These are phyloP conservation scores for Oostethus manadensis DNA, from an alignment of 2,113 vertebrate genomes.

Conservation along the genomic window DNA sequence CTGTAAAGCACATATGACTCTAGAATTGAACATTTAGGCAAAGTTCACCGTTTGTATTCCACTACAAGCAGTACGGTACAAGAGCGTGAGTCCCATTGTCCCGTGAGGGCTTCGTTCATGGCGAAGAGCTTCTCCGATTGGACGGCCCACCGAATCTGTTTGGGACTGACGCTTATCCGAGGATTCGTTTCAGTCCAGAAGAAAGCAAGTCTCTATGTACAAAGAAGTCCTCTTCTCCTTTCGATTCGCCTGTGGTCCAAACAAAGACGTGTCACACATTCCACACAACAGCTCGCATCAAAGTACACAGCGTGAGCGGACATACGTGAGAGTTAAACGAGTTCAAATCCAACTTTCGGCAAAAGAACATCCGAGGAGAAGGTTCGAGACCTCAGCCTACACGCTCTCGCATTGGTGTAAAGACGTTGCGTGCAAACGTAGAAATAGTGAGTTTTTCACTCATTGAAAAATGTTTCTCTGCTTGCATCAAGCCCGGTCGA, in stretches of 20 bases:
- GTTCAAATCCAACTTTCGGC: slow-evolving; percentile 13
- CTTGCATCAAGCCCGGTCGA: no score
- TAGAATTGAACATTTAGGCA: slow-evolving; percentile 46
- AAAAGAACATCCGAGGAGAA: neutral
- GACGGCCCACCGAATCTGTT: slow-evolving; percentile 34
- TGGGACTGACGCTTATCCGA: slow-evolving; percentile 34
- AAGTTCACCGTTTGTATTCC: slow-evolving; percentile 48
- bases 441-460: no score
- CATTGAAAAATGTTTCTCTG: no score
- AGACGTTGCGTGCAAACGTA: no score
- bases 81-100: slow-evolving; percentile 43
- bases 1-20: slow-evolving; percentile 27
- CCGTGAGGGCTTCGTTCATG: slow-evolving; percentile 35
- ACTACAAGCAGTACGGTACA: slow-evolving; percentile 55
- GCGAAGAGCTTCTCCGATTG: slow-evolving; percentile 10
- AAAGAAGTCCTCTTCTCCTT: slow-evolving; percentile 41
- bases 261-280: neutral
- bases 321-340: neutral
- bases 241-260: slow-evolving; percentile 75
- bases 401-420: no score
- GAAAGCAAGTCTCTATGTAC: slow-evolving; percentile 63
- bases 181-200: slow-evolving; percentile 42
- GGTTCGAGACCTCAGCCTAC: slow-evolving; percentile 1
- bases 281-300: neutral
- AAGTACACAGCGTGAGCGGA: neutral